Base-by-base conservation (phyloP, 2,797 vertebrate genomes). In the Neoniphon sammara region DNA sequence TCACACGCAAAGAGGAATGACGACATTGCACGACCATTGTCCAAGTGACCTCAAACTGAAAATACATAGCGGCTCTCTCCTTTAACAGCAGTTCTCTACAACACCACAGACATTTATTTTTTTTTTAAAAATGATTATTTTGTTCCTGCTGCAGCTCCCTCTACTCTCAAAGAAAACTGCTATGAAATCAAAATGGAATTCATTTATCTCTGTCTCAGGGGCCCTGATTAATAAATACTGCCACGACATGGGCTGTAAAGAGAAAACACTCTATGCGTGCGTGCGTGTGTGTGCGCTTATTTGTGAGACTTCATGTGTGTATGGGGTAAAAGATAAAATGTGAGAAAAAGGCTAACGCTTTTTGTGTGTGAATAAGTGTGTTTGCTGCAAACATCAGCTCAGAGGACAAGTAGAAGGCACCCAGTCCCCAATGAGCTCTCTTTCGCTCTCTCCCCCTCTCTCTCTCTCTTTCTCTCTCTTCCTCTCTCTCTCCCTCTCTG, bases 141-240 rank as follows among this genome's bases (percentile, higher is more conserved):
- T 77, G 62, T 54, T 82, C 56, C 73, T 61, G 27, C 76, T 42
- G 67, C 73, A 44, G 65, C 57, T 56, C 65, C 80, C 87, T 69
- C 83, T 76, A 54, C 70, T 62, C 54, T 62, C 67, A 89, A 85
- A 87, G 68, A 84, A 88, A 92, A 88, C 55, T 77, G 90, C 87
- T 84, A n/a, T 63, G 89, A 78, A 90, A 86, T 89, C 73, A 86
- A 89, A 93, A 92, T 90, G 85, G 82, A 90, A 82, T 80, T 83
- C 90, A 94, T 94, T 84, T 89, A 94, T 94, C 92, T 93, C 81
- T 91, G 92, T 91, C 91, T 80, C 77, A 23, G 63, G 67, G 83
- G 83, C 66, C 81, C 66, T 70, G 80, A 75, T 88, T 92, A 87
- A 91, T 88, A 87, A 89, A 88, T 81, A 84, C 70, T 80, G 68